phyloP scores from a whole-genome alignment of 2,797 vertebrate species.

The Chrosomus eos region DNA sequence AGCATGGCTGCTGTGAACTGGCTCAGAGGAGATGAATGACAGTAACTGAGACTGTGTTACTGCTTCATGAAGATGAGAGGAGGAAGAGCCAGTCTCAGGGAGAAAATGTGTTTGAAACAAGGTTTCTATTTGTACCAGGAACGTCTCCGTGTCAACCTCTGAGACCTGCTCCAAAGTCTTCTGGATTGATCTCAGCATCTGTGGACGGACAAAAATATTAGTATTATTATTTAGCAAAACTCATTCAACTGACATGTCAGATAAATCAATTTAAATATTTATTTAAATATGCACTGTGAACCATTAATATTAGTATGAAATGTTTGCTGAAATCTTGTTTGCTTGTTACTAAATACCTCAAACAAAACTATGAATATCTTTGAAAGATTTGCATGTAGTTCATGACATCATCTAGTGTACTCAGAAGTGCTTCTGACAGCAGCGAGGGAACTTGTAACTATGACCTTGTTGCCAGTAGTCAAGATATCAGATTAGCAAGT shows the following conservation, averaged over 20 bases:
- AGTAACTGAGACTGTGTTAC: slow-evolving; percentile 52
- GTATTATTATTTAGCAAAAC: neutral
- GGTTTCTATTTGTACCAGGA: slow-evolving; percentile 88
- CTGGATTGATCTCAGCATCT: slow-evolving; percentile 93
- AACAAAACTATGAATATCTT: neutral
- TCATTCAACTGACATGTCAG: neutral
- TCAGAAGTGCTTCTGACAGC: neutral
- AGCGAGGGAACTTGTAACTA: neutral
- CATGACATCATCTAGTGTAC: neutral
- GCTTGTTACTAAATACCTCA: neutral
- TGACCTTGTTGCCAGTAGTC: neutral
- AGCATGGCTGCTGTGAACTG: slow-evolving; percentile 36
- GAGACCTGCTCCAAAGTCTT: slow-evolving; percentile 84
- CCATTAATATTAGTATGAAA: neutral
- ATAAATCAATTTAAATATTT: neutral
- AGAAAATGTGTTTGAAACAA: slow-evolving; percentile 87
- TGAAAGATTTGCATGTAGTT: neutral
- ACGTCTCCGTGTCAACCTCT: slow-evolving; percentile 83
- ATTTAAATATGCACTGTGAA: neutral
- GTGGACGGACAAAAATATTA: neutral
- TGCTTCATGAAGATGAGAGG: slow-evolving; percentile 55
- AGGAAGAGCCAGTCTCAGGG: slow-evolving; percentile 65
- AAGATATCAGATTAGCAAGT: neutral
- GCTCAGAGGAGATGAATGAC: slow-evolving; percentile 58
- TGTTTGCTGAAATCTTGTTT: neutral